Evolutionary conservation across 2,888 invertebrate genomes (phyloP), one percentile per base, ranked within the genome.

Genomic region (Sepioteuthis lessoniana): DNA sequence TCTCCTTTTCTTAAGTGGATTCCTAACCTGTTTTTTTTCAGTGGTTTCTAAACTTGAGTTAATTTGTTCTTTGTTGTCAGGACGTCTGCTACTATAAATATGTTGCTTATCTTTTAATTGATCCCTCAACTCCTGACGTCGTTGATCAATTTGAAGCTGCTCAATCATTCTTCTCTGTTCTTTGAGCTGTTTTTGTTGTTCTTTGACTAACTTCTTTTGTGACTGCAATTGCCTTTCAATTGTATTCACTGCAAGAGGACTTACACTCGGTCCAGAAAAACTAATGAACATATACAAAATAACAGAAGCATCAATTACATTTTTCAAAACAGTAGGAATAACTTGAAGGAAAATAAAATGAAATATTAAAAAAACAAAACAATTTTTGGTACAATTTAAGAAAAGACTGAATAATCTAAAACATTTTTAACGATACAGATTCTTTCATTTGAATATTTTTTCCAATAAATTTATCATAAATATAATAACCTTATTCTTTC

Each of bases 201-300:
- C 96, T 50, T 96, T 95, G 21, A 97, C 94, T 90, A 97, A 95
- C 94, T 96, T 96, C 96, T 97, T 97, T 95, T 97, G 97, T 2
- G 97, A 96, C 16, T 95, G 95, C 94, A 97, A 96, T 91, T 97
- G 95, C 94, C 97, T 96, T 94, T 97, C 91, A 42, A 91, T 91
- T 37, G 91, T 42, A 21, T 42, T 38, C 16, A 91, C 28, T 76
- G 10, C 76, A n/a, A 76, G n/a, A n/a, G 76, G n/a, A 76, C n/a
- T 35, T 3, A 76, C 76, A n/a, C 19, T 76, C 10, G n/a, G 13
- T 35, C 35, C n/a, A 76, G 76, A n/a, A n/a, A 19, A 76, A 35
- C 76, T 76, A 35, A 60, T 16, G n/a, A 76, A 16, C 31, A 76
- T 50, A 50, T 19, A 50, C 4, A 55, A 55, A 55, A 76, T n/a